These are phyloP conservation scores for Corythornis vintsioides DNA, from an alignment of 2,113 vertebrate genomes.

Conservation along the genomic window DNA sequence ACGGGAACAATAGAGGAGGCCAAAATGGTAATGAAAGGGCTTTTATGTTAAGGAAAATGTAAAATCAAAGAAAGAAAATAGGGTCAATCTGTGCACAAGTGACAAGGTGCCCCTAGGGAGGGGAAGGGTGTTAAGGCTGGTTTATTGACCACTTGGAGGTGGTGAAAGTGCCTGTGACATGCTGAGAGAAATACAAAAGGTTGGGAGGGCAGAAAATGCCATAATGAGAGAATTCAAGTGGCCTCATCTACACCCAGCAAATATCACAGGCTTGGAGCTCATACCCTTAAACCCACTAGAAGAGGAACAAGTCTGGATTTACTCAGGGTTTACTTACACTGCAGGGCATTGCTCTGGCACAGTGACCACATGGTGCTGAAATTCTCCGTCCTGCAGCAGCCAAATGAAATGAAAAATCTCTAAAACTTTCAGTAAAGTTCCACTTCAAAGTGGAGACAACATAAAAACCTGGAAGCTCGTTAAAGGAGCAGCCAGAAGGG, in stretches of 20 bases:
- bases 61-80: slow-evolving; percentile 33
- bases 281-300: neutral
- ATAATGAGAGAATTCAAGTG: slow-evolving; percentile 1
- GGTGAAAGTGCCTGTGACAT: slow-evolving; percentile 2
- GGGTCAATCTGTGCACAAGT: slow-evolving; percentile 32
- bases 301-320: neutral
- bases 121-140: neutral
- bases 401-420: neutral
- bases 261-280: neutral
- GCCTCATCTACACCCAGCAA: rapidly evolving
- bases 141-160: slow-evolving; percentile 47
- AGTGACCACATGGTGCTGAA: neutral
- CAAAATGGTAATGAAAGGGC: neutral
- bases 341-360: neutral
- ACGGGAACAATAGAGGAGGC: neutral
- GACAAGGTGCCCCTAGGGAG: slow-evolving; percentile 24
- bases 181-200: neutral
- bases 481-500: neutral
- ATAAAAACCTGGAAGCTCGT: neutral
- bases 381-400: neutral
- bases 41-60: slow-evolving; percentile 32
- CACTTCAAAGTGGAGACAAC: neutral
- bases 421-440: neutral
- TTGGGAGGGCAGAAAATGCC: neutral
- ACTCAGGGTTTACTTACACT: neutral